A percentile compares a stretch with the other conserved stretches of the same genome.
Conservation (phyloP, 2,888 invertebrate genomes). For the Eudemis profundana region DNA sequence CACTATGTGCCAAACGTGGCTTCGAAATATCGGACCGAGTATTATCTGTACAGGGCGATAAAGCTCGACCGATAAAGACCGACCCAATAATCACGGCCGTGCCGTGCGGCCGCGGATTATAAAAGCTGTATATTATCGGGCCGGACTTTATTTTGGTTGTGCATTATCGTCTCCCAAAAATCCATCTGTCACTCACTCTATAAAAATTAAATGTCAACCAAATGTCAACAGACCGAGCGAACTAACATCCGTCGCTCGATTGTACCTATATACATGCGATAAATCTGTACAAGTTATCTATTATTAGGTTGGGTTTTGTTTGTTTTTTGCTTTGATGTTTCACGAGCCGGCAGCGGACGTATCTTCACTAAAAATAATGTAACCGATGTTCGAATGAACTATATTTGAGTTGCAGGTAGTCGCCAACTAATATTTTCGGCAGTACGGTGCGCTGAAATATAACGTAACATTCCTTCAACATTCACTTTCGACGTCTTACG, state of each 20-base stretch:
- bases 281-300: conserved; percentile 47
- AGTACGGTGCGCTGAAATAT: conserved; percentile 57
- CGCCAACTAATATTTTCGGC: conserved; percentile 73
- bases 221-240: background rate
- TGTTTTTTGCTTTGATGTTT: conserved; percentile 66
- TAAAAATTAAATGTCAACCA: background rate
- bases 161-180: too few species aligned
- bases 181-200: too few species aligned
- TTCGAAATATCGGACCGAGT: too few species aligned
- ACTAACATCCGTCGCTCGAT: background rate
- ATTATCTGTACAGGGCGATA: too few species aligned
- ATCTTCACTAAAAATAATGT: conserved; percentile 79
- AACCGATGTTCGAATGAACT: conserved; percentile 70
- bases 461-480: conserved; percentile 65
- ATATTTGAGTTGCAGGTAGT: conserved; percentile 73
- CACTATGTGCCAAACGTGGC: too few species aligned
- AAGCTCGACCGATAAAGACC: too few species aligned
- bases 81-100: too few species aligned
- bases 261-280: conserved; percentile 22
- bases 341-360: conserved; percentile 61
- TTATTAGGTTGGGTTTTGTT: conserved; percentile 66
- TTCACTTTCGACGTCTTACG: conserved; percentile 55
- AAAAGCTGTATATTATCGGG: too few species aligned
- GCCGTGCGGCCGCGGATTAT: too few species aligned
- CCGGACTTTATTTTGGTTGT: too few species aligned